Evolutionary conservation across 2,888 invertebrate species (phyloP), one percentile per base, ranked within the genome.

Genomic region (Himalopsyche japonica): DNA sequence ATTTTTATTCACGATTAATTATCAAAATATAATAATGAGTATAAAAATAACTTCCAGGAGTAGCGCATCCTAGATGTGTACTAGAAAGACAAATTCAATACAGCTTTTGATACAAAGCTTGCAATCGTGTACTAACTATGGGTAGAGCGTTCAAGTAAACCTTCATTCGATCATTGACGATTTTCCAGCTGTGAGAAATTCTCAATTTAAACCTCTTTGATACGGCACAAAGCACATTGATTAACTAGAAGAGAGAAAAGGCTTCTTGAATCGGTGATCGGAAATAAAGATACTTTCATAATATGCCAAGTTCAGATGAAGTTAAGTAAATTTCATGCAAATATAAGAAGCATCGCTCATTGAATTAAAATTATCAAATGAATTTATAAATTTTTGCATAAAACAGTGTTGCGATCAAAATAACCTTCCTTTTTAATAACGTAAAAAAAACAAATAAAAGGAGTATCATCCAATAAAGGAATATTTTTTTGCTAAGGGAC

Each of bases 131-230:
- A 57, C 7, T n/a, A 20, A 15, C 57, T 57, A 0, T 57, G 20
- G 57, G 57, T 57, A 57, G 20, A 57, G 15, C 15, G 15, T 15
- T 15, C 43, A 43, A 43, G 20, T 20, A 20, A 57, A 57, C 57
- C 57, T 57, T 20, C n/a, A 27, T 76, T 76, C 76, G n/a, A 76
- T 76, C 76, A 34, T 76, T 76, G 76, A 76, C n/a, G 27, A 57
- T 76, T 76, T 76, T 76, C 20, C 30, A 32, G 34, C 32, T 18
- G 76, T 30, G 76, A 76, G 32, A 76, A 32, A 76, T 76, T 76
- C 76, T 76, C 76, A 76, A 76, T 76, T 76, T 76, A 76, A 76
- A 76, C 76, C 32, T 76, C 27, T 76, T 76, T 76, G 76, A 6
- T 76, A n/a, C 30, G 34, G 27, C 27, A 76, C 76, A 76, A 76